phyloP scores from a whole-genome alignment of 2,113 vertebrate genomes.

The Etia nguti region DNA sequence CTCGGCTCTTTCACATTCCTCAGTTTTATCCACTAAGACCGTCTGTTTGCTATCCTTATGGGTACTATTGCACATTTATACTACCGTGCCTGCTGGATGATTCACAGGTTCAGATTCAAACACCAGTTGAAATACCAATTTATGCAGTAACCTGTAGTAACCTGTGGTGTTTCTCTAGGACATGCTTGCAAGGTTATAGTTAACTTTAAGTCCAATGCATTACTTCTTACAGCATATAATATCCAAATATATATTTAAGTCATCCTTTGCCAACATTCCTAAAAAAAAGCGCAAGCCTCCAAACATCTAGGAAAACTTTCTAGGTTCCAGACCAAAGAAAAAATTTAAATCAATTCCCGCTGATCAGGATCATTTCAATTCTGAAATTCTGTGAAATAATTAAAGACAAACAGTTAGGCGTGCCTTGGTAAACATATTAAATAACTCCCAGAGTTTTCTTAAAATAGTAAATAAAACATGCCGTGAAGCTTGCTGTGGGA shows the following conservation, averaged over 20 bases:
- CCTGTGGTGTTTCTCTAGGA: background rate
- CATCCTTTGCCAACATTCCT: background rate
- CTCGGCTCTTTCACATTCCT: background rate
- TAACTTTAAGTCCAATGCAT: background rate
- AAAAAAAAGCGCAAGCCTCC: background rate
- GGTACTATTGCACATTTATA: background rate
- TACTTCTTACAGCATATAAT: background rate
- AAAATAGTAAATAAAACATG: background rate
- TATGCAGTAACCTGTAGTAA: background rate
- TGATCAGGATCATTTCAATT: background rate
- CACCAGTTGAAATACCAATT: background rate
- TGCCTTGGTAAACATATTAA: background rate
- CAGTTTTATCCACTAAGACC: background rate
- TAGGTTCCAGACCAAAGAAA: background rate
- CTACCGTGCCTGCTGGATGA: background rate
- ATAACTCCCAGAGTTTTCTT: background rate
- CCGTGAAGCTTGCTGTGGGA: background rate
- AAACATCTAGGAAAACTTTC: background rate
- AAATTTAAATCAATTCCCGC: background rate
- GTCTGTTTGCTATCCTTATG: background rate
- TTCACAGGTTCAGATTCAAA: background rate
- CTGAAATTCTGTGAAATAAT: background rate
- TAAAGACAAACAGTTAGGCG: background rate
- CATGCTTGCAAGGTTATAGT: background rate
- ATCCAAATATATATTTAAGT: background rate